These are phyloP conservation scores for Polyergus mexicanus DNA, from an alignment of 1,140 invertebrate genomes.

Conservation along the genomic window DNA sequence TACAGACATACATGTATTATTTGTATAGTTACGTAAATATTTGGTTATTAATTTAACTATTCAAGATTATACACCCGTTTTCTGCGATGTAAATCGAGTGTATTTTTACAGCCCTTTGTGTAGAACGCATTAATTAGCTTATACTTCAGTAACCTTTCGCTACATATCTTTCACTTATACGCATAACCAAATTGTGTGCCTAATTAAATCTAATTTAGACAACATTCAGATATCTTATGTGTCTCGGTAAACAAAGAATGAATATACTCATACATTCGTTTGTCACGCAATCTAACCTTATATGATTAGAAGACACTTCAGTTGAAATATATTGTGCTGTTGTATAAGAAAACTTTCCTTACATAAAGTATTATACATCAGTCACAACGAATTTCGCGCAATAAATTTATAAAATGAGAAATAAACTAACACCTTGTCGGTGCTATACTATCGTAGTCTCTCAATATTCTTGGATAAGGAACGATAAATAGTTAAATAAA, in stretches of 20 bases:
- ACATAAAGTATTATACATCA: neutral
- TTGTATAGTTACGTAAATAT: conserved; percentile 26
- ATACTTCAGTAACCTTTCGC: neutral
- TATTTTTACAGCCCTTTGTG: conserved; percentile 8
- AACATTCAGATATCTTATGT: neutral
- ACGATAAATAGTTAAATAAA: conserved; percentile 34
- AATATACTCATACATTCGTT: conserved; percentile 1
- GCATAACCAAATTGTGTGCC: neutral
- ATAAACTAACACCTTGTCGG: conserved; percentile 13
- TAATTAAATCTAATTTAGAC: conserved; percentile 69
- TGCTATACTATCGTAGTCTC: conserved; percentile 45
- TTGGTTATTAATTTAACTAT: conserved; percentile 42
- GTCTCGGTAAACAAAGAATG: neutral
- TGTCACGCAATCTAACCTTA: neutral
- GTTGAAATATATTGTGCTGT: conserved; percentile 43
- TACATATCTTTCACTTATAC: neutral
- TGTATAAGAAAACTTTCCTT: conserved; percentile 11
- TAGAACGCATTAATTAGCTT: conserved; percentile 17
- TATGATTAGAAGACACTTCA: conserved; percentile 33
- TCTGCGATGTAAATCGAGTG: neutral
- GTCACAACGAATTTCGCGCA: neutral
- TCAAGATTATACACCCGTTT: neutral
- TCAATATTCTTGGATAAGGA: conserved; percentile 30
- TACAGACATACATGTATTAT: conserved; percentile 34
- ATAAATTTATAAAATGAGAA: conserved; percentile 14